A percentile compares a stretch with the other conserved stretches of the same genome.
phyloP scores from a whole-genome alignment of 2,113 vertebrate species.

The Psettodes erumei region DNA sequence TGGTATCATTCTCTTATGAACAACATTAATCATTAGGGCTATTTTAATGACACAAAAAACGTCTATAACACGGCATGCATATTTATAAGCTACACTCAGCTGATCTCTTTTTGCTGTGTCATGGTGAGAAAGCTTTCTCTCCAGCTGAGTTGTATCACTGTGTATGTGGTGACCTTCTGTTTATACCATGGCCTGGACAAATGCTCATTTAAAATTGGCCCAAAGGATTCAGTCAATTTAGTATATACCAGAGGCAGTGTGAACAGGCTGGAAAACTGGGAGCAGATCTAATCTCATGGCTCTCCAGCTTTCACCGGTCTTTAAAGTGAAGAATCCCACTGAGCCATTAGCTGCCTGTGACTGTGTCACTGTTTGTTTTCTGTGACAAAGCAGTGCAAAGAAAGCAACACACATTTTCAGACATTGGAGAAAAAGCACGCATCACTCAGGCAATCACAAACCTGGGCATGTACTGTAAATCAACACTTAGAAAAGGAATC shows the following conservation, averaged over 20 bases:
- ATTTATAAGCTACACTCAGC: constrained; percentile 30
- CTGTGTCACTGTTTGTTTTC: constrained; percentile 20
- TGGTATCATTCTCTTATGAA: constrained; percentile 29
- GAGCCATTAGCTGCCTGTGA: constrained; percentile 22
- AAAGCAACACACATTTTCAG: background rate
- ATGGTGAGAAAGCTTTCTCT: constrained; percentile 51
- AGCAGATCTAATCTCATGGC: constrained; percentile 37
- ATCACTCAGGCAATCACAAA: background rate
- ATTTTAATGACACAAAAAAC: constrained; percentile 24
- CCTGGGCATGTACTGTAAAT: background rate
- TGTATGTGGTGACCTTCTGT: constrained; percentile 58
- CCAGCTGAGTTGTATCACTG: constrained; percentile 33
- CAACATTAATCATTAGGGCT: constrained; percentile 46
- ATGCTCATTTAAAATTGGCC: constrained; percentile 58
- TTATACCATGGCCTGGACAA: constrained; percentile 63
- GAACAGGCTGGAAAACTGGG: constrained; percentile 22
- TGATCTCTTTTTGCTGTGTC: constrained; percentile 55
- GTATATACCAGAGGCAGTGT: constrained; percentile 35
- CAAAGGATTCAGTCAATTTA: constrained; percentile 47
- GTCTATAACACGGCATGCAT: constrained; percentile 27
- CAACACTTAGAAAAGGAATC: background rate
- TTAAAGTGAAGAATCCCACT: constrained; percentile 31
- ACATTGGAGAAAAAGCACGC: background rate
- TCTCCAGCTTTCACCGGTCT: constrained; percentile 13
- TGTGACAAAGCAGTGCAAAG: background rate